Conservation (phyloP, 2,797 vertebrate genomes). For the Alfaro cultratus region DNA sequence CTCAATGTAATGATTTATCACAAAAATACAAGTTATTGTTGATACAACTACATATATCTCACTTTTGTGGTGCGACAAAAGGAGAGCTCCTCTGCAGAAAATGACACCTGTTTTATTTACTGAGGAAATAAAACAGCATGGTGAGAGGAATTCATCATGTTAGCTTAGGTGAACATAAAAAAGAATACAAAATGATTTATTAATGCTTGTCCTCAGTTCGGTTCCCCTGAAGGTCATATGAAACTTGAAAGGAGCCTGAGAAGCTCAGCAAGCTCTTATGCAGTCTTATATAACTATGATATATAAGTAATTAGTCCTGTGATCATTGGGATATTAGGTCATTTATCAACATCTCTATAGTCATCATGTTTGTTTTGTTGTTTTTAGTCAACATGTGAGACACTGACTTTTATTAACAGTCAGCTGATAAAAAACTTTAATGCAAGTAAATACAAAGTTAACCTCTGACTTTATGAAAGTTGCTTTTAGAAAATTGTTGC, state of each 20-base stretch:
- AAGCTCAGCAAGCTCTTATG: conserved; percentile 8
- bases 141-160: conserved; percentile 20
- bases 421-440: neutral
- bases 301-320: neutral
- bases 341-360: neutral
- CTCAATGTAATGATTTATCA: neutral
- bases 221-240: conserved; percentile 37
- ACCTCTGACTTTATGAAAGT: neutral
- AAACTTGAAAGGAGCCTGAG: conserved; percentile 1
- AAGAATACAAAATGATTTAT: conserved; percentile 43
- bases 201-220: conserved; percentile 31
- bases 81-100: neutral
- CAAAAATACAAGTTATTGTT: neutral
- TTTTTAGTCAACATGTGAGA: neutral
- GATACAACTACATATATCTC: neutral
- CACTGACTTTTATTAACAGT: neutral
- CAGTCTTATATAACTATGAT: neutral
- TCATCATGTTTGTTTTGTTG: neutral
- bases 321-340: neutral
- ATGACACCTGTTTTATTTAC: conserved; percentile 10
- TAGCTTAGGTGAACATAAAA: conserved; percentile 31
- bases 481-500: neutral
- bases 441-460: neutral
- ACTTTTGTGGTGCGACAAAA: conserved; percentile 5
- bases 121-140: conserved; percentile 5